Evolutionary conservation across 2,797 vertebrate species (phyloP).

Genomic region (Oceanodroma leucorhoa): DNA sequence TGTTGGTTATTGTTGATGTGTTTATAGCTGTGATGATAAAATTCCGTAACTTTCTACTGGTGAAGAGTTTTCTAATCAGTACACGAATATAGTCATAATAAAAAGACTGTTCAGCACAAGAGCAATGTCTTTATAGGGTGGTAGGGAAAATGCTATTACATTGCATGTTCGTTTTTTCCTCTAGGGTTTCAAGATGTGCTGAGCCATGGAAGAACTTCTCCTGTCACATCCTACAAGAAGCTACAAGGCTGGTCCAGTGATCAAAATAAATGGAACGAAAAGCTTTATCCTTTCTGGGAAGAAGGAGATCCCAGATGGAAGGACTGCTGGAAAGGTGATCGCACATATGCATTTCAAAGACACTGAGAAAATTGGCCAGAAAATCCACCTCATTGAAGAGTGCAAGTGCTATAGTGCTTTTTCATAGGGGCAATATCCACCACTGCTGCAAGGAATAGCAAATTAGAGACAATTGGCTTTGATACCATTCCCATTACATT

Average conservation of each 20-base stretch:
- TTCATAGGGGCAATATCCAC: background rate
- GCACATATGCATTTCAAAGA: background rate
- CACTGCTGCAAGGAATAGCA: background rate
- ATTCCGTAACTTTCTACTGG: background rate
- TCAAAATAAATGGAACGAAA: slow-evolving; percentile 87
- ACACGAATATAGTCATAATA: background rate
- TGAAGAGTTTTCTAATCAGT: background rate
- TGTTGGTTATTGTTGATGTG: background rate
- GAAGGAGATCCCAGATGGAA: slow-evolving; percentile 73
- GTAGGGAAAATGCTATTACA: background rate
- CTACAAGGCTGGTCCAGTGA: slow-evolving; percentile 88
- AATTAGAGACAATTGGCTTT: background rate
- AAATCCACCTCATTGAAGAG: background rate
- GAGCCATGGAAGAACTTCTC: slow-evolving; percentile 64
- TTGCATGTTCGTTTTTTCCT: background rate
- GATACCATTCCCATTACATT: background rate
- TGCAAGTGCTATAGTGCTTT: background rate
- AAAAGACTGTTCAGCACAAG: background rate
- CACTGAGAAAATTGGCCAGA: background rate
- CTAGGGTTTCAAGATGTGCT: slow-evolving; percentile 86
- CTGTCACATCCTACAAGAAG: slow-evolving; percentile 31
- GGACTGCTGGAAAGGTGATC: slow-evolving; percentile 77
- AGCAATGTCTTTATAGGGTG: background rate
- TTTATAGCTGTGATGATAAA: background rate
- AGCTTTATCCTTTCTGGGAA: slow-evolving; percentile 85